Base-by-base conservation (phyloP, 2,888 invertebrate genomes). In the Agrotis ipsilon region DNA sequence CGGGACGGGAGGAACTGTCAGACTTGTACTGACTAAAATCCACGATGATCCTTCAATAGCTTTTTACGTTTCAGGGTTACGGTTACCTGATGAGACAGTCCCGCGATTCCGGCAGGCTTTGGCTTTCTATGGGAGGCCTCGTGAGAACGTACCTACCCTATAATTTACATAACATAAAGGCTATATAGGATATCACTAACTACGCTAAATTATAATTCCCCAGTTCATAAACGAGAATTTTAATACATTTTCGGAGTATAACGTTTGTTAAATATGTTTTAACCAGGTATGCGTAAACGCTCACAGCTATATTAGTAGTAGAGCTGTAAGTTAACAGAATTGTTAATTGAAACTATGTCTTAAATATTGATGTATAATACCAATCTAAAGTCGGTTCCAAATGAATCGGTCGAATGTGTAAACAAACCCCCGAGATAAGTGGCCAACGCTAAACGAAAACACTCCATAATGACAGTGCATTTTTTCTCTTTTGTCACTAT, bases 321-420 rank as follows among this genome's bases (percentile, higher is more conserved):
- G 16, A 62, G 18, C 45, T n/a, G 7, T 46, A 21, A 46, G n/a
- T 65, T 21, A 39, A 45, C 14, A 43, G 1, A 43, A 27, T 27
- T 16, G 9, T 21, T 48, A 43, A 27, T 39, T 16, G 16, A 27
- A 72, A 32, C 48, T 39, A 72, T 21, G 27, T 4, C 21, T 62
- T 27, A 27, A 54, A 71, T n/a, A 57, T 16, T 32, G 14, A 46
- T n/a, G 59, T 48, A 54, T 49, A 27, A 32, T 2, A 45, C 32
- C 45, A 54, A 32, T 67, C 24, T 18, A 54, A 4, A 27, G 27
- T 27, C n/a, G 11, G 18, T 54, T 18, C 11, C 11, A 27, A 54
- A 54, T 18, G 18, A 14, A 18, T 54, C 0, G 18, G 18, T 27
- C 11, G 18, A 18, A 54, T 18, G 27, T 18, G 27, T 54, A 27